phyloP scores from a whole-genome alignment of 2,113 vertebrate genomes.

The Odocoileus hemionus region DNA sequence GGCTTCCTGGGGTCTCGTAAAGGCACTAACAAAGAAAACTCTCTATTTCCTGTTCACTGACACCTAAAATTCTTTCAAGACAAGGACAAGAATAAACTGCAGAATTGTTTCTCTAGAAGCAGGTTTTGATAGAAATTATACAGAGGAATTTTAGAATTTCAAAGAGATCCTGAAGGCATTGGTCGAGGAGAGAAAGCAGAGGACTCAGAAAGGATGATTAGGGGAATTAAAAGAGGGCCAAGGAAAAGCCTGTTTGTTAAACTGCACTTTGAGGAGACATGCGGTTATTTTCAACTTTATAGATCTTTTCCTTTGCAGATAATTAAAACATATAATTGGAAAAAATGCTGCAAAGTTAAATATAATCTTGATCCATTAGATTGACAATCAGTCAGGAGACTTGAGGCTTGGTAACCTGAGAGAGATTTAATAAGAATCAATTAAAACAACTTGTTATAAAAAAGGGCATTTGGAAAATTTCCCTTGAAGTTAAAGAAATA shows the following conservation, averaged over 20 bases:
- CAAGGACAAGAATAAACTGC: background rate
- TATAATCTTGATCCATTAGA: constrained; percentile 55
- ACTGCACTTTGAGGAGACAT: background rate
- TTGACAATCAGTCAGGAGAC: constrained; percentile 56
- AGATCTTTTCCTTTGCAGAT: background rate
- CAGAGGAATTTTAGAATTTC: background rate
- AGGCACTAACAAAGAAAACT: background rate
- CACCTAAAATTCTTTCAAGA: constrained; percentile 1
- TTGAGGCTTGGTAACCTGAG: constrained; percentile 58
- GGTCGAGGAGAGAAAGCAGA: background rate
- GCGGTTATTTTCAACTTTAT: background rate
- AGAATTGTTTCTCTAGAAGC: background rate
- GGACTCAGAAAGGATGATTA: background rate
- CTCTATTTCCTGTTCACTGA: background rate
- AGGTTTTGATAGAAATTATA: background rate
- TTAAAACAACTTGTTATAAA: constrained; percentile 49
- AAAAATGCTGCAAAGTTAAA: constrained; percentile 46
- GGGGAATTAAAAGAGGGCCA: background rate
- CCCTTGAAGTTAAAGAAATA: constrained; percentile 12
- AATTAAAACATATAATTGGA: background rate
- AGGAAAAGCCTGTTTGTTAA: background rate
- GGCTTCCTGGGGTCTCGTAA: background rate
- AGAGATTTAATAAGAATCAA: constrained; percentile 62
- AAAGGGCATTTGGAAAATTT: constrained; percentile 20
- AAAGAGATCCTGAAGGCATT: background rate